Conservation (phyloP, 2,888 invertebrate species). For the Megamerina dolium region DNA sequence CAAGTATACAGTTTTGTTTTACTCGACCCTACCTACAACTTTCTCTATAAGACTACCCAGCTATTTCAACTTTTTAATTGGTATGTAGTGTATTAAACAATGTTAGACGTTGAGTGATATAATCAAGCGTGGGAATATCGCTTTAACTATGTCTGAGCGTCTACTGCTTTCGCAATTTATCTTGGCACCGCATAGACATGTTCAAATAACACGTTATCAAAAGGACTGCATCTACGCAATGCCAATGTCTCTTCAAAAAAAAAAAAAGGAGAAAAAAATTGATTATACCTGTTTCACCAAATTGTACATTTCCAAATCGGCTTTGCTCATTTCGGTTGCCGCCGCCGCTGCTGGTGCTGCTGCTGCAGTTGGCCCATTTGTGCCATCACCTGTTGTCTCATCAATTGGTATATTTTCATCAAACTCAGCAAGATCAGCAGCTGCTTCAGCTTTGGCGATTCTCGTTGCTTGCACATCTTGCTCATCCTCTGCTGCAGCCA, state of each 20-base stretch:
- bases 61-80: no score
- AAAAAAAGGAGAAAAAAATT: not conserved
- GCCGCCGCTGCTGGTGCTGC: conserved; percentile 41
- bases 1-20: no score
- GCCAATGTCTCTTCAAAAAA: not conserved
- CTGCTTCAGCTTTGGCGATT: conserved; percentile 83
- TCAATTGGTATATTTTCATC: conserved; percentile 90
- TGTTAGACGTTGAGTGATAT: conserved; percentile 49
- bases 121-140: conserved; percentile 35
- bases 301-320: conserved; percentile 66
- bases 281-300: conserved; percentile 62
- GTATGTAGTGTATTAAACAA: not conserved
- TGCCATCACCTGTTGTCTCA: conserved; percentile 50
- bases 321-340: conserved; percentile 60
- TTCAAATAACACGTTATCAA: conserved; percentile 3
- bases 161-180: conserved; percentile 17
- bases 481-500: conserved; percentile 92
- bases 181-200: conserved; percentile 13
- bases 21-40: no score
- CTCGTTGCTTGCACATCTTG: conserved; percentile 87
- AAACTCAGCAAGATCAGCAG: conserved; percentile 88
- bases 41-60: no score
- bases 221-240: conserved; percentile 3
- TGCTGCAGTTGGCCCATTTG: conserved; percentile 17
- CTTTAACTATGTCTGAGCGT: conserved; percentile 49